Base-by-base conservation (phyloP, 2,888 invertebrate genomes). In the Papilio demoleus region DNA sequence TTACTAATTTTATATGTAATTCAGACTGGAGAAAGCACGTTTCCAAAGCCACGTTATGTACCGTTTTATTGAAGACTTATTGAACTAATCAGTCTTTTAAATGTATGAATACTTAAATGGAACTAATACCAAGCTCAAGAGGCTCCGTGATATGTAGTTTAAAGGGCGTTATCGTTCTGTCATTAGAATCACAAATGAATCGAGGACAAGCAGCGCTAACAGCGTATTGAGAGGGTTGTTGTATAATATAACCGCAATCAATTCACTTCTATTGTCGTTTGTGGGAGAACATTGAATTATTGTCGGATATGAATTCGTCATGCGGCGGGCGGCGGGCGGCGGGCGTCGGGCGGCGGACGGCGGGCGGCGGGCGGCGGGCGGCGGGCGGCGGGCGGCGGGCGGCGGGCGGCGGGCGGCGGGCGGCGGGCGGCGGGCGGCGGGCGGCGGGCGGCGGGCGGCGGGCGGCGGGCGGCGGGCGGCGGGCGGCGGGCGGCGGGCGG, bases 251-350 rank as follows among this genome's bases (percentile, higher is more conserved):
- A 11, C 47, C 53, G 53, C 67, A 56, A 45, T 45, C 61, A 42
- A 63, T 36, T 34, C 47, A 47, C 3, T 47, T 19, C 47, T 27
- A 47, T 63, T 47, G 47, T 68, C 62, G 58, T 19, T 65, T 50
- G 58, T 58, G 62, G 66, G 61, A 58, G 65, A 70, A 63, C 63
- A 50, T 59, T 62, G 53, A 65, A 71, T 66, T 62, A 66, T 64
- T 53, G 9, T n/a, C 53, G 31, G 9, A 27, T 53, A 53, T 31
- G 53, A 50, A 50, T 27, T n/a, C 27, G 14, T 50, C 24, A n/a
- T 5, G 27, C 53, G 24, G 3, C 6, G n/a, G 24, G 31, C 31
- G 27, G 31, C 27, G n/a, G n/a, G 2, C 1, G 14, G 24, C 24
- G 47, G n/a, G 22, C 22, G 12, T 4, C 22, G 12, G 22, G 24